These are phyloP conservation scores for Callipepla californica DNA, from an alignment of 2,113 vertebrate genomes.

Conservation along the genomic window DNA sequence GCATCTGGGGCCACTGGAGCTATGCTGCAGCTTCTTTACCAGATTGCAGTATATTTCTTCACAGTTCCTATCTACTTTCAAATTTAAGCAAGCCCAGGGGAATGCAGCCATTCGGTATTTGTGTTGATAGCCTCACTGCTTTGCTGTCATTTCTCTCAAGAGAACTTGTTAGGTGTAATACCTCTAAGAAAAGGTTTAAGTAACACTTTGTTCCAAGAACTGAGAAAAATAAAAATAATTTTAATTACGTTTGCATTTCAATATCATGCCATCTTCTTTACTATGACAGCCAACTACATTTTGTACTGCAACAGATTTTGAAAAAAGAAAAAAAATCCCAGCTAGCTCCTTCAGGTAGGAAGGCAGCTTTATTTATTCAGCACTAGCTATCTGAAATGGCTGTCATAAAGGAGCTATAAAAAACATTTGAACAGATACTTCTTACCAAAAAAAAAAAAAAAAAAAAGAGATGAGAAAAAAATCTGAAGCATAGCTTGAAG, in stretches of 20 bases:
- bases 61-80: constrained; percentile 59
- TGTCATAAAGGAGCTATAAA: constrained; percentile 61
- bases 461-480: not conserved
- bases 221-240: constrained; percentile 64
- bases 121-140: constrained; percentile 53
- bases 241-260: constrained; percentile 66
- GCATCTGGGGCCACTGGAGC: not conserved
- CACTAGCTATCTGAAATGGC: constrained; percentile 46
- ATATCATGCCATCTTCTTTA: constrained; percentile 31
- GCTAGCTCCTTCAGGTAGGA: constrained; percentile 14
- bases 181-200: constrained; percentile 64
- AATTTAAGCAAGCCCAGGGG: constrained; percentile 62
- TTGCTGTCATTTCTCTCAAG: constrained; percentile 52
- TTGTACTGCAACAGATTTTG: constrained; percentile 5
- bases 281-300: constrained; percentile 39
- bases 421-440: constrained; percentile 49
- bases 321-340: constrained; percentile 10
- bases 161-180: constrained; percentile 75
- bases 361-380: constrained; percentile 62
- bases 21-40: constrained; percentile 37
- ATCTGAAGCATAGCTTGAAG: constrained; percentile 20
- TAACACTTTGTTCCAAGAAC: constrained; percentile 62
- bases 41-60: constrained; percentile 67
- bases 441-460: constrained; percentile 49
- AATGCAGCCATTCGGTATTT: constrained; percentile 19